Conservation (phyloP, 2,797 vertebrate genomes). For the Ataeniobius toweri region DNA sequence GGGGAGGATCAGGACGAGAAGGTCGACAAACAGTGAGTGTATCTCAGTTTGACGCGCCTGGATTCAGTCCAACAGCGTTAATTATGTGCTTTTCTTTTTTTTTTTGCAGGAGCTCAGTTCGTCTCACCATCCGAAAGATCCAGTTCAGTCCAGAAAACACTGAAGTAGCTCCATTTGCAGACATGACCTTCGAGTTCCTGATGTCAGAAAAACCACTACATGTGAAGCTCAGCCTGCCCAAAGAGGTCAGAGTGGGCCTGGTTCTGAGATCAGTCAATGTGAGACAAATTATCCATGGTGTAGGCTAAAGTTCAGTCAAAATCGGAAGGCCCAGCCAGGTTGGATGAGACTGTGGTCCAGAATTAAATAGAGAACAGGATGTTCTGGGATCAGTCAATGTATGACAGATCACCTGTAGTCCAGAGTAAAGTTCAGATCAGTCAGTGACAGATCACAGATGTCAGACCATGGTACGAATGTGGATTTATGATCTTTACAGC, state of each 20-base stretch:
- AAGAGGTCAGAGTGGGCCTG: slow-evolving; percentile 81
- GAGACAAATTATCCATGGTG: not conserved
- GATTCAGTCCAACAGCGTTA: not conserved
- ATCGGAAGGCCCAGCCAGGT: not conserved
- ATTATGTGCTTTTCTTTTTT: not conserved
- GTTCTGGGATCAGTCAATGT: too few relatives aligned
- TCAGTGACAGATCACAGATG: too few relatives aligned
- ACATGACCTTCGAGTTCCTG: slow-evolving; percentile 91
- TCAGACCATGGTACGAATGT: not conserved
- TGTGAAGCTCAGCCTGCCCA: slow-evolving; percentile 83
- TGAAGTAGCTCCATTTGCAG: slow-evolving; percentile 76
- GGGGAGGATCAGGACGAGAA: slow-evolving; percentile 83
- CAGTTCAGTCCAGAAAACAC: slow-evolving; percentile 82
- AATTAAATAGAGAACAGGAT: not conserved
- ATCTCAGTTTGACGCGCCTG: not conserved
- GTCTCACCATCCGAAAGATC: slow-evolving; percentile 89
- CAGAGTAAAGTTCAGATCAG: too few relatives aligned
- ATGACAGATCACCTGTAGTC: too few relatives aligned
- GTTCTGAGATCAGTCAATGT: not conserved
- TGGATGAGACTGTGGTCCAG: not conserved
- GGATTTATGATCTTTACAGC: not conserved
- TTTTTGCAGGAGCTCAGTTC: slow-evolving; percentile 83
- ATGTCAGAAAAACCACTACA: slow-evolving; percentile 90
- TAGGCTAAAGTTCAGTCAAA: not conserved
- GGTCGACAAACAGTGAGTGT: slow-evolving; percentile 84